These are phyloP conservation scores for Athene noctua DNA, from an alignment of 2,113 vertebrate species.

Conservation along the genomic window DNA sequence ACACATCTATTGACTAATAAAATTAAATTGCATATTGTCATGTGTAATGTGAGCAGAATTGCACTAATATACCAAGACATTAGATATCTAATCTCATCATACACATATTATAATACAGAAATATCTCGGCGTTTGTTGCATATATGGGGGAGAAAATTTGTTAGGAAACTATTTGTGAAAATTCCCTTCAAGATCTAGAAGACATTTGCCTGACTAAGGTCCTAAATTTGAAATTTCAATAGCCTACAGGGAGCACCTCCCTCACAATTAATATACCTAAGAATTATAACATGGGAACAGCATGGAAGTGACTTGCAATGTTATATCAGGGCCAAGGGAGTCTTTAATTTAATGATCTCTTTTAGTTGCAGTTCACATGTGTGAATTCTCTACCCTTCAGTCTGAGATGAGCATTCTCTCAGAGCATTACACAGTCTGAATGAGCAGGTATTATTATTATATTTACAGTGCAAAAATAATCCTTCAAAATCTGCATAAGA, in stretches of 20 bases:
- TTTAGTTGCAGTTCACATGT: conserved; percentile 16
- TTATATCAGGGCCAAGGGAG: conserved; percentile 46
- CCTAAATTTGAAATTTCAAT: conserved; percentile 47
- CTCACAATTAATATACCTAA: conserved; percentile 50
- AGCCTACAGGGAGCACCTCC: conserved; percentile 23
- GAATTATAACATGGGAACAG: conserved; percentile 54
- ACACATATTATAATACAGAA: neutral
- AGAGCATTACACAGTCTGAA: neutral
- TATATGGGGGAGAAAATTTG: neutral
- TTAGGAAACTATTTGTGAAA: neutral
- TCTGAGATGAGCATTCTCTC: neutral
- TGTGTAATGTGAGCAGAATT: neutral
- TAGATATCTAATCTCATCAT: neutral
- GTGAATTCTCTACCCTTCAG: conserved; percentile 13
- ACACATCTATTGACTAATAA: neutral
- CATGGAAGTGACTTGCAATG: conserved; percentile 37
- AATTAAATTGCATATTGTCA: neutral
- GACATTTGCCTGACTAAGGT: neutral
- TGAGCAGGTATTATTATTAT: neutral
- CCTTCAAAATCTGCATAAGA: neutral
- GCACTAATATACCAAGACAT: neutral
- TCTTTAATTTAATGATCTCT: conserved; percentile 52
- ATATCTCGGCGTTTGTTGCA: neutral
- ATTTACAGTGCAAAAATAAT: neutral
- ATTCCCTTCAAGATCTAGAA: neutral